Evolutionary conservation across 2,888 invertebrate species (phyloP), one percentile per base, ranked within the genome.

Genomic region (Andrena chrysosceles): DNA sequence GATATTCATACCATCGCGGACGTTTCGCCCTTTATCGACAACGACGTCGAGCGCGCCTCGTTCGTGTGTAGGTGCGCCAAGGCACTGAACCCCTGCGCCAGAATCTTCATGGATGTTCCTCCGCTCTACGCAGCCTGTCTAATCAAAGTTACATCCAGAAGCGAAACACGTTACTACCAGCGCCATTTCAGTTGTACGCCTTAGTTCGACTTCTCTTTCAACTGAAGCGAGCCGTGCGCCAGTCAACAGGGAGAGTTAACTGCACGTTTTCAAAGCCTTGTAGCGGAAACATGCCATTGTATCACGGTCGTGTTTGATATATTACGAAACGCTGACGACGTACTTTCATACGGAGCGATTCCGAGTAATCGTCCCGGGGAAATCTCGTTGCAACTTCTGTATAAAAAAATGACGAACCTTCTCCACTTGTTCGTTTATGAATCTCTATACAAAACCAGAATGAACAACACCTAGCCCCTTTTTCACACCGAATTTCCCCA

Each of bases 81-180:
- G 23, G 7, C 7, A 10, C 26, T 6, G 10, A 31, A 52, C 26
- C 54, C 20, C 4, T 48, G 2, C 6, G 23, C 42, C n/a, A 23
- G 73, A 68, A 74, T 81, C 31, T 67, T 48, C 62, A 67, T 63
- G 31, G 67, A 73, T 79, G 56, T 49, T 68, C 54, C 52, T 23
- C 20, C 2, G 31, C 10, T 56, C 49, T 63, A 2, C 20, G 23
- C 26, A 56, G 29, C 20, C n/a, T 60, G 67, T 63, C 56, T 80
- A 73, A 81, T 80, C 80, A 81, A 73, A 80, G 54, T 80, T 73
- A 31, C 49, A 54, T 42, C 60, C 31, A 31, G 52, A 8, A 42
- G 56, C 49, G 64, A 26, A 62, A 42, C 71, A 48, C 42, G 66
- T n/a, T 31, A 31, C 20, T 8, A 5, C 8, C 23, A 29, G 5